Percentiles rank a stretch among this genome's conserved stretches.
phyloP scores from a whole-genome alignment of 2,888 invertebrate genomes.

The Diplolepis rosae region DNA sequence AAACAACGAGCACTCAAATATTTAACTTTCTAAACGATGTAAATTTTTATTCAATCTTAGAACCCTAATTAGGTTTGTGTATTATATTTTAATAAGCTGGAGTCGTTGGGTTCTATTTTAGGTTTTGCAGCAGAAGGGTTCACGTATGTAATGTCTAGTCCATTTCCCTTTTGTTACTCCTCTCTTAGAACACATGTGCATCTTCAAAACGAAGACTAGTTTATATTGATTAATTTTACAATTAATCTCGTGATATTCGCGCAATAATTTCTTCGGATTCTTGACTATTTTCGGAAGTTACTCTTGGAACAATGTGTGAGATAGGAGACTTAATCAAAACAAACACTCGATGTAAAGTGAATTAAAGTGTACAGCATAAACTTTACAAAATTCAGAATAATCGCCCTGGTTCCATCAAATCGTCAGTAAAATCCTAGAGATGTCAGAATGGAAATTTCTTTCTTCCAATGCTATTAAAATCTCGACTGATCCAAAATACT shows the following conservation, averaged over 20 bases:
- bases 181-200: constrained; percentile 56
- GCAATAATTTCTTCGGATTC: neutral
- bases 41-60: neutral
- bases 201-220: constrained; percentile 65
- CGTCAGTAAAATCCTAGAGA: neutral
- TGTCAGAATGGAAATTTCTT: neutral
- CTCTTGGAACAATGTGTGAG: neutral
- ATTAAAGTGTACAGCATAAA: neutral
- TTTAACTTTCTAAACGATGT: no score
- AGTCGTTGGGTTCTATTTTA: constrained; percentile 64
- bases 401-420: neutral
- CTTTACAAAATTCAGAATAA: neutral
- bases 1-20: no score
- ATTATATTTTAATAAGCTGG: constrained; percentile 45
- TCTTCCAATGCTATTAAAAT: neutral
- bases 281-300: neutral
- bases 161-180: constrained; percentile 59
- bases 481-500: neutral
- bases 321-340: neutral
- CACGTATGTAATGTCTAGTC: constrained; percentile 85
- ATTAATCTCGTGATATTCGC: constrained; percentile 43
- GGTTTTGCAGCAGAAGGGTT: constrained; percentile 94
- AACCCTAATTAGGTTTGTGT: neutral
- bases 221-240: constrained; percentile 50
- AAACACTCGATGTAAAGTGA: neutral